Evolutionary conservation across 2,113 vertebrate genomes (phyloP), one percentile per base, ranked within the genome.

Genomic region (Megaptera novaeangliae): DNA sequence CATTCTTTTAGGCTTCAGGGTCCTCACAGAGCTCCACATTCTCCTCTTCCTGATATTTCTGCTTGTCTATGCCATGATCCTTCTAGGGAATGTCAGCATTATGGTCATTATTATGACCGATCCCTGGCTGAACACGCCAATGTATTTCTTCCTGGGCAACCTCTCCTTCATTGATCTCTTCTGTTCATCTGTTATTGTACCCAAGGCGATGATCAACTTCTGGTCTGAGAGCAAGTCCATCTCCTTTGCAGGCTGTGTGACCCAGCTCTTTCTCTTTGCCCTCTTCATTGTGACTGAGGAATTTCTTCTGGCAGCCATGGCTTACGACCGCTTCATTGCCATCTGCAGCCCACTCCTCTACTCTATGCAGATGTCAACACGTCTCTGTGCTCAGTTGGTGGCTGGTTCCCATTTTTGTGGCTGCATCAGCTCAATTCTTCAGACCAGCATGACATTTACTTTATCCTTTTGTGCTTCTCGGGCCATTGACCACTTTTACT

Each of bases 131-230:
- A 97, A 94, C 36, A 98, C 97, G 44, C 98, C 98, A 3, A 98
- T 98, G 98, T 98, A 98, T 74, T 95, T 97, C 88, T 96, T 98
- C 81, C 94, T 96, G 44, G 93, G 98, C 39, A 97, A 97, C 31
- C 96, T 98, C 11, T 98, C 97, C 34, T 95, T 98, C 46, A 34
- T 93, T 17, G 96, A 98, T 61, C 94, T 98, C 80, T 93, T 96
- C 69, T 97, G 94, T 23, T 95, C 89, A 0, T 92, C 97, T 64
- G 96, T 97, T 14, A 94, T 98, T 44, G 95, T 92, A 8, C 96
- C 96, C 21, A 97, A 97, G 25, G 96, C 96, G 8, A 78, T 98
- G 91, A 39, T 29, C 59, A 97, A 34, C 64, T 95, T 97, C 66
- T 95, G 92, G 97, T 94, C 94, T 21, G 55, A 86, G n/a, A 97